Base-by-base conservation (phyloP, 2,888 invertebrate genomes). In the Keiferia lycopersicella region DNA sequence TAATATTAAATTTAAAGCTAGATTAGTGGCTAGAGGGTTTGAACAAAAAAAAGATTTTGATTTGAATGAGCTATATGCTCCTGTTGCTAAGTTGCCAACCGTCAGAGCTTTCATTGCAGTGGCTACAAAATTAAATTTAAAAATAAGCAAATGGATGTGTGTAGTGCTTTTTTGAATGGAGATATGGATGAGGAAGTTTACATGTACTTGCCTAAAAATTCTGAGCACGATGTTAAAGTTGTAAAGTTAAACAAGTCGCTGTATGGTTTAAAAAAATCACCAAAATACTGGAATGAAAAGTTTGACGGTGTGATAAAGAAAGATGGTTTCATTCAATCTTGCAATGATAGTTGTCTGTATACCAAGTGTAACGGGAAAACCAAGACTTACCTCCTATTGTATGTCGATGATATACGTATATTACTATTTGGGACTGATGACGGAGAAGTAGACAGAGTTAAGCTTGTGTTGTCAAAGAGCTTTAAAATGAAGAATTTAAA, bases 121-220 rank as follows among this genome's bases (percentile, higher is more conserved):
- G 20, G 71, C 73, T 57, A 65, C 66, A 12, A 67, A 69, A 53
- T 62, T 64, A 14, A 67, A 67, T 14, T 65, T 67, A 48, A 45
- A 62, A 18, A 38, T 71, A n/a, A 51, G 53, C 70, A 72, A 62
- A 67, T 68, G 67, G 69, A 69, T 69, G 69, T 69, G 0, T 64
- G 59, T 34, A 65, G 69, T 14, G 70, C 69, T 1, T 71, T 71
- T 62, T 62, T 68, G 20, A 63, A 69, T 66, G 68, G 67, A 7
- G 62, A 68, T 4, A 66, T 70, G n/a, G 63, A 67, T 38, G 67
- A 67, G 45, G 62, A 68, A 45, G 61, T 72, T 11, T 69, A 66
- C 53, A 20, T 71, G 14, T 63, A 26, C 16, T 66, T 48, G 14
- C 48, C 70, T 53, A 68, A 70, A 50, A 68, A 67, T 8, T 65